These are phyloP conservation scores for Erebia palarica DNA, from an alignment of 2,888 invertebrate species.

Conservation along the genomic window DNA sequence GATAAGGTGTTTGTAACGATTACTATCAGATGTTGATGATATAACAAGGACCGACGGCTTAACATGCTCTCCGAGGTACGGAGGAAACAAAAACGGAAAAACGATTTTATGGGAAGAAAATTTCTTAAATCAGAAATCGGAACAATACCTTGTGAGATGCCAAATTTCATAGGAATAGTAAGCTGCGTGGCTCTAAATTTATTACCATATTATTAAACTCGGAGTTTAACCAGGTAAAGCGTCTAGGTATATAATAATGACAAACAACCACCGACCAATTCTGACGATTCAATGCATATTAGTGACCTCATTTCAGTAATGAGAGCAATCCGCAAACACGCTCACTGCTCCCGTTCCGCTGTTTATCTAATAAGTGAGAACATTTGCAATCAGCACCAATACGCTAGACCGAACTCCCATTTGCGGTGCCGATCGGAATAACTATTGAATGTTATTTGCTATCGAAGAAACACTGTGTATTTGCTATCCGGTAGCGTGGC, in stretches of 20 bases:
- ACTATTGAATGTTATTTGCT: constrained; percentile 37
- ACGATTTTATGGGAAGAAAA: too few species aligned
- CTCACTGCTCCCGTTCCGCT: constrained; percentile 52
- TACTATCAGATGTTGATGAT: too few species aligned
- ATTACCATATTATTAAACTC: too few species aligned
- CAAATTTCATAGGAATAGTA: not conserved
- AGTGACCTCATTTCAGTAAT: constrained; percentile 70
- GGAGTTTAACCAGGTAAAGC: not conserved
- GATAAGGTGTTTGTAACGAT: not conserved
- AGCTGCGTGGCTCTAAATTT: too few species aligned
- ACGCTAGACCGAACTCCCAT: constrained; percentile 40
- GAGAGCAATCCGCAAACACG: constrained; percentile 74
- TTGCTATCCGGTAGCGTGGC: not conserved
- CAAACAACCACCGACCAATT: not conserved
- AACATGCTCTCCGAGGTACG: too few species aligned
- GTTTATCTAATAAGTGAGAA: constrained; percentile 66
- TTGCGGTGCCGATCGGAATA: constrained; percentile 29
- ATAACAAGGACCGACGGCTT: too few species aligned
- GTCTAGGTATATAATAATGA: not conserved
- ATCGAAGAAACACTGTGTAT: constrained; percentile 21
- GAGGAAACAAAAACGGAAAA: not conserved
- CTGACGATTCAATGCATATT: constrained; percentile 48
- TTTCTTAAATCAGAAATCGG: too few species aligned
- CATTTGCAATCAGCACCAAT: constrained; percentile 67
- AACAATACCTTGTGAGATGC: not conserved